A percentile compares a stretch with the other conserved stretches of the same genome.
These are phyloP conservation scores for Sebastes nivosus DNA, from an alignment of 2,797 vertebrate species.

Conservation along the genomic window DNA sequence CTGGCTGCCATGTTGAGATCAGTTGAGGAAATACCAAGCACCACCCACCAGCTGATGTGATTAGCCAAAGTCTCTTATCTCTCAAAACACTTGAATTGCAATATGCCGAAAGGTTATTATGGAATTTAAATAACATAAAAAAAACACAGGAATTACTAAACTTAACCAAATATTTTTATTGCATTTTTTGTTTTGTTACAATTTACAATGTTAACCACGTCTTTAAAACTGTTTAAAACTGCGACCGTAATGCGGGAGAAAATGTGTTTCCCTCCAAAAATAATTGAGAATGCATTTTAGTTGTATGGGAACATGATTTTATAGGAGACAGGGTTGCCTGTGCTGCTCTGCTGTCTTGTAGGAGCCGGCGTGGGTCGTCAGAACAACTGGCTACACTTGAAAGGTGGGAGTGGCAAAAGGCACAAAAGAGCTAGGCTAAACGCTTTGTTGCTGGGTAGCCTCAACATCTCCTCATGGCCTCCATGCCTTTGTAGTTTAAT, in stretches of 20 bases:
- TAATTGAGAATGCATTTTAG: background rate
- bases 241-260: background rate
- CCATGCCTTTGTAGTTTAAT: background rate
- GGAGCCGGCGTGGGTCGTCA: background rate
- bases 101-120: too few relatives aligned
- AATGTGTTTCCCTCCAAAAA: background rate
- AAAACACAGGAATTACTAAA: background rate
- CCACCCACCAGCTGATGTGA: too few relatives aligned
- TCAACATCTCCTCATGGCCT: background rate
- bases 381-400: background rate
- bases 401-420: background rate
- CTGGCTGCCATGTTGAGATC: too few relatives aligned
- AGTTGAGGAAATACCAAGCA: too few relatives aligned
- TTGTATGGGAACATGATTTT: background rate
- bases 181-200: background rate
- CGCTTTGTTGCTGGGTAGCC: background rate
- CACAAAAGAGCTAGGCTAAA: background rate
- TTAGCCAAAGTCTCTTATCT: too few relatives aligned
- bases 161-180: background rate
- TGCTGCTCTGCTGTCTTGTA: background rate
- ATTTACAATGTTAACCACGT: background rate
- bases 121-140: too few relatives aligned
- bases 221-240: background rate
- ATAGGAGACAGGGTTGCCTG: background rate
- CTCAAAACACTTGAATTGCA: too few relatives aligned